Conservation (phyloP, 2,888 invertebrate species). For the Brachycybe producta region DNA sequence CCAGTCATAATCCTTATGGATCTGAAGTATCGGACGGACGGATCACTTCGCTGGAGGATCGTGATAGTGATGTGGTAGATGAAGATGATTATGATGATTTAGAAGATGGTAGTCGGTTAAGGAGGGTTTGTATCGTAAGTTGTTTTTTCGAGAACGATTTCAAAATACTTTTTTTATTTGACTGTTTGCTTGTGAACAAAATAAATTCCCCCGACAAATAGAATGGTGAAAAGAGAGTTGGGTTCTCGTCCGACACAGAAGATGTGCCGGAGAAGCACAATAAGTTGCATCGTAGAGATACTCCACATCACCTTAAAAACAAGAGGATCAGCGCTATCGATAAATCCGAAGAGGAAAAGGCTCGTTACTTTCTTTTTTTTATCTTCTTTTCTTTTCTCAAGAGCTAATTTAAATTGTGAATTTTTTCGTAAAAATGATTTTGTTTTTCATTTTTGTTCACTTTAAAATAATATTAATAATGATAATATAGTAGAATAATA, state of each 20-base stretch:
- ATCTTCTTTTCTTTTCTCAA: background rate
- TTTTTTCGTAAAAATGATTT: background rate
- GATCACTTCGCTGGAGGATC: conserved; percentile 6
- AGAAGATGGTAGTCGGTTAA: conserved; percentile 2
- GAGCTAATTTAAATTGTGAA: no score
- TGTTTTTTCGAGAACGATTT: background rate
- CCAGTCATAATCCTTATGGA: conserved; percentile 2
- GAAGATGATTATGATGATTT: conserved; percentile 14
- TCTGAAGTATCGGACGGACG: conserved; percentile 1
- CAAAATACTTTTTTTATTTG: background rate
- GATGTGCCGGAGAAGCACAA: conserved; percentile 42
- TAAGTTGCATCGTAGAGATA: conserved; percentile 78
- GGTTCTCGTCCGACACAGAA: conserved; percentile 23
- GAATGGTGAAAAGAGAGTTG: conserved; percentile 22
- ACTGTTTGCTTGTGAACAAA: background rate
- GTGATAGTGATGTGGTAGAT: conserved; percentile 13
- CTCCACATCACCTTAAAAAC: conserved; percentile 98
- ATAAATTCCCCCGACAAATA: conserved; percentile 2
- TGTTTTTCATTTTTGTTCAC: conserved; percentile 11
- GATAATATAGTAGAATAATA: background rate
- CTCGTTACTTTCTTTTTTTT: conserved; percentile 32
- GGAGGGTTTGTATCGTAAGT: conserved; percentile 5
- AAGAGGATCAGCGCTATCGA: conserved; percentile 64
- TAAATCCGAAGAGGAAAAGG: conserved; percentile 53
- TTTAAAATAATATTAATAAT: background rate